Evolutionary conservation across 2,888 invertebrate species (phyloP).

Genomic region (Lottia gigantea): DNA sequence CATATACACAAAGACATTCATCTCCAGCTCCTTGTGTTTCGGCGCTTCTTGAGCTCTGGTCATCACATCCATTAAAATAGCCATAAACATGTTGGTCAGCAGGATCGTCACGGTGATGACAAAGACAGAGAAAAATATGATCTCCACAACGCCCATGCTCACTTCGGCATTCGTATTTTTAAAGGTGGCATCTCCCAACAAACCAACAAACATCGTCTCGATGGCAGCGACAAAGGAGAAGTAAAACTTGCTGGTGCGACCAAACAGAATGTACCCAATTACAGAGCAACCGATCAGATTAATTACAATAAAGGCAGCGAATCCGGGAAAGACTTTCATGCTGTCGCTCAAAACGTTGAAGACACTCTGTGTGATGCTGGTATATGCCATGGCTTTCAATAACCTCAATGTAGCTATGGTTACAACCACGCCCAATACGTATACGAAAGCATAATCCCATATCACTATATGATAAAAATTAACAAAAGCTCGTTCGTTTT

Average conservation of each 20-base stretch:
- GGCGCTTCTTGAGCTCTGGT: conserved; percentile 12
- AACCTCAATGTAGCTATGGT: conserved; percentile 46
- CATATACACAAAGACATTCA: conserved; percentile 18
- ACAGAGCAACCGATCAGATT: conserved; percentile 42
- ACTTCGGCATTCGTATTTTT: conserved; percentile 39
- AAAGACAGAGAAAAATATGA: conserved; percentile 48
- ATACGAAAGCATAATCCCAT: conserved; percentile 45
- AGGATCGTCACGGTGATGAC: conserved; percentile 48
- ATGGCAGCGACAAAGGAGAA: conserved; percentile 39
- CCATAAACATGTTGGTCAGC: conserved; percentile 50
- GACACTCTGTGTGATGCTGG: conserved; percentile 41
- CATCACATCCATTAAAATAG: conserved; percentile 37
- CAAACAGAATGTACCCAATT: conserved; percentile 46
- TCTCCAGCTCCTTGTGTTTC: conserved; percentile 9
- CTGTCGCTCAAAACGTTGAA: conserved; percentile 41
- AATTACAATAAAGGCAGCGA: conserved; percentile 42
- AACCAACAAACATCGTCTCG: conserved; percentile 46
- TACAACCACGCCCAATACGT: conserved; percentile 39
- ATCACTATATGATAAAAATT: conserved; percentile 51
- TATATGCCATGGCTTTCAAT: conserved; percentile 49
- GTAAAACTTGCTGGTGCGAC: conserved; percentile 39
- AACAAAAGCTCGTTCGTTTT: conserved; percentile 47
- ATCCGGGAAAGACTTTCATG: conserved; percentile 43
- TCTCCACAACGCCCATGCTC: conserved; percentile 37
- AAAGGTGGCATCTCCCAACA: conserved; percentile 50